Conservation (phyloP, 2,888 invertebrate species). For the Ormyrus nitidulus region DNA sequence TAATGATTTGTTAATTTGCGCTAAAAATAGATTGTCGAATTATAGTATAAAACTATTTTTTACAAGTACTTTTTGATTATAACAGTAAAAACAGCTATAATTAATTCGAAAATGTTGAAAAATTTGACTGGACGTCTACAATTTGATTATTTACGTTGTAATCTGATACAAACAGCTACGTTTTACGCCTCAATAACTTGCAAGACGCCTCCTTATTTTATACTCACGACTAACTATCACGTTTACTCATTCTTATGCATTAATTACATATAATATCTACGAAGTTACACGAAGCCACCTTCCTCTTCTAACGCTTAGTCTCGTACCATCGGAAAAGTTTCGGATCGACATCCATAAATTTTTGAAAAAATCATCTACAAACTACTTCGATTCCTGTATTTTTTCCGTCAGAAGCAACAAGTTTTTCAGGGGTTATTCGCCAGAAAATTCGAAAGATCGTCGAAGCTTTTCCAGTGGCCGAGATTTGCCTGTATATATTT, state of each 20-base stretch:
- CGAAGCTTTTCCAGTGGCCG: conserved; percentile 7
- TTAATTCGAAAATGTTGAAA: conserved; percentile 10
- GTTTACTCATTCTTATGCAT: conserved; percentile 41
- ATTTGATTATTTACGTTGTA: conserved; percentile 3
- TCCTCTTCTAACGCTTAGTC: conserved; percentile 13
- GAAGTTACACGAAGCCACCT: conserved; percentile 59
- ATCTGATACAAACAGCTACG: conserved; percentile 28
- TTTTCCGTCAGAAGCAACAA: background rate
- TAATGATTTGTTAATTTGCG: too few species aligned
- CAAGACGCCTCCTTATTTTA: conserved; percentile 5
- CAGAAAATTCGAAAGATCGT: background rate
- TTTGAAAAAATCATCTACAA: conserved; percentile 7
- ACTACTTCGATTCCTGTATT: conserved; percentile 11
- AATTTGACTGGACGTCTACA: conserved; percentile 41
- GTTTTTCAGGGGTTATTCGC: background rate
- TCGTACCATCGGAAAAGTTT: conserved; percentile 17
- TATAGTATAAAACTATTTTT: too few species aligned
- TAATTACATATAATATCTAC: conserved; percentile 63
- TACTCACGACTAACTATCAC: conserved; percentile 38
- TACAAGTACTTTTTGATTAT: background rate
- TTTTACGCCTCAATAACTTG: background rate
- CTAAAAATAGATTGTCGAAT: too few species aligned
- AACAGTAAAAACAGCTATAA: background rate
- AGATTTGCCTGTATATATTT: conserved; percentile 11
- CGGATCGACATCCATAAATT: background rate